Base-by-base conservation (phyloP, 2,797 vertebrate genomes). In the Amblyraja radiata region DNA sequence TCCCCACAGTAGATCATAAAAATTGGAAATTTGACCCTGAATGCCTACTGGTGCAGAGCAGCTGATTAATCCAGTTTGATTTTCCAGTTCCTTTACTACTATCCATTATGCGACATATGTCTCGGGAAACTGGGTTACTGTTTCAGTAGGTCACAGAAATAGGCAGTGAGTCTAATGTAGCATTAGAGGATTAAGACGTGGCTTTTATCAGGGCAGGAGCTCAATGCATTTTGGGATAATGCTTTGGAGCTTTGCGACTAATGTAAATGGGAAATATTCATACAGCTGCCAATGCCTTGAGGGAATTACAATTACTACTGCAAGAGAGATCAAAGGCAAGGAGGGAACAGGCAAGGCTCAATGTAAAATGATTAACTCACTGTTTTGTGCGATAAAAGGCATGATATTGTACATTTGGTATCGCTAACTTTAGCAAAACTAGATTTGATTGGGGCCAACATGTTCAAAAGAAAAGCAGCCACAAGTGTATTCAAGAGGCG, bases 51-150 rank as follows among this genome's bases (percentile, higher is more conserved):
- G n/a, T 88, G 61, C 61, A 88, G 84, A 32, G 61, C 61, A 88
- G 63, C 84, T 88, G 84, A 88, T 88, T 88, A 88, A 88, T 88
- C 63, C 61, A 65, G 84, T 88, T 88, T 1, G n/a, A 68, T 88
- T 88, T 88, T 88, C 84, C 65, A 65, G 61, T 88, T 88, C 61
- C n/a, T 88, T 32, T 18, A 88, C 16, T 32, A 9, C n/a, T 88
- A 88, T 88, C 84, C 63, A 88, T 88, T 68, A 13, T 88, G 84
- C 61, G n/a, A n/a, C n/a, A 88, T 10, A 16, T 36, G 84, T 88
- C 84, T 88, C 83, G n/a, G 83, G 84, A 88, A 88, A 88, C 63
- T 68, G 84, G 84, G 84, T 88, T 88, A 68, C 61, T 88, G 63
- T 88, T 88, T 88, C 84, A 88, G 61, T 88, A 32, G 84, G 84